Evolutionary conservation across 2,113 vertebrate genomes (phyloP).

Genomic region (Benitochromis conjunctus): DNA sequence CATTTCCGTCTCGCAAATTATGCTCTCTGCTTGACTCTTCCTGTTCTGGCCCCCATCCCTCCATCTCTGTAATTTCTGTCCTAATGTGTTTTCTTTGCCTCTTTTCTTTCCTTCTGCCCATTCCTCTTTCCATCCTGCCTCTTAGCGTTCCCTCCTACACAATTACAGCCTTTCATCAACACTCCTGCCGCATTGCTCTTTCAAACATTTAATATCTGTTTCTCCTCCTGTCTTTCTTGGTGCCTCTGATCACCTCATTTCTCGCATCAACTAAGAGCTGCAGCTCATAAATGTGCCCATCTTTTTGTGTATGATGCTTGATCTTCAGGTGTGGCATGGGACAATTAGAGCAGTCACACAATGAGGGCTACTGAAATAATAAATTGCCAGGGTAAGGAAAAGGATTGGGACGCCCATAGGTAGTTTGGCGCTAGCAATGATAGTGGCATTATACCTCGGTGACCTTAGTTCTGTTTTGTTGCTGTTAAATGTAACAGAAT

Average conservation of each 20-base stretch:
- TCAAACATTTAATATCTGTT: neutral
- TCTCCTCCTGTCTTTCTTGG: neutral
- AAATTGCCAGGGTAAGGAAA: neutral
- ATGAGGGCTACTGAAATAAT: neutral
- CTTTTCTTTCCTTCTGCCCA: neutral
- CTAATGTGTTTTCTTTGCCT: neutral
- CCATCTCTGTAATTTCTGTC: slow-evolving; percentile 12
- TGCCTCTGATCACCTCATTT: neutral
- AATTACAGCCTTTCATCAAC: neutral
- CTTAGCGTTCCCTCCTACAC: neutral
- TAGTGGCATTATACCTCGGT: neutral
- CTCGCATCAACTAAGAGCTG: neutral
- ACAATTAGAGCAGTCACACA: neutral
- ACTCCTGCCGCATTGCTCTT: neutral
- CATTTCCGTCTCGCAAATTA: slow-evolving; percentile 29
- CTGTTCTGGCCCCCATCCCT: neutral
- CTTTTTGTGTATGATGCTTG: neutral
- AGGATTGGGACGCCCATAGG: neutral
- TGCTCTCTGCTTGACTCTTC: slow-evolving; percentile 29
- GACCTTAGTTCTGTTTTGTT: neutral
- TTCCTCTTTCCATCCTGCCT: neutral
- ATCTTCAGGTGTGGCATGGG: neutral
- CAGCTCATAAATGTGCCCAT: neutral
- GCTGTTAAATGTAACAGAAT: neutral
- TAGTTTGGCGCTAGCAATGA: neutral